These are phyloP conservation scores for Eumerus sabulonum DNA, from an alignment of 2,888 invertebrate genomes.

Conservation along the genomic window DNA sequence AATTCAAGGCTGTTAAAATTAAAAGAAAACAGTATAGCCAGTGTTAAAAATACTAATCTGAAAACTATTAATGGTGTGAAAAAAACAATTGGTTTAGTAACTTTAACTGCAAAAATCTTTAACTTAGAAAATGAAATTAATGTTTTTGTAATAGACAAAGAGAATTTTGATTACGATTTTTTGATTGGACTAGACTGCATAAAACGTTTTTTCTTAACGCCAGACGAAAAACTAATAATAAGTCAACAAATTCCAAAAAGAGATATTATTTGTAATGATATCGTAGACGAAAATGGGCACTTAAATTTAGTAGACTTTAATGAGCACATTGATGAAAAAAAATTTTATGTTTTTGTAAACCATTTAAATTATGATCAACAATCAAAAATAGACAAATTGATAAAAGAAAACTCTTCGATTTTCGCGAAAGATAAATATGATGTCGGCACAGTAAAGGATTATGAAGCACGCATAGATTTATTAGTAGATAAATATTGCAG, in stretches of 20 bases:
- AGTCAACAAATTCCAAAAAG: constrained; percentile 35
- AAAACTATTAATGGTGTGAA: constrained; percentile 23
- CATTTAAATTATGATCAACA: constrained; percentile 42
- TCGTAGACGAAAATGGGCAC: background rate
- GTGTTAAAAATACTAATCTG: constrained; percentile 8
- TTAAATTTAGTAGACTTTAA: constrained; percentile 50
- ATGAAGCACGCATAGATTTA: too few relatives aligned
- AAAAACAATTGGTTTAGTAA: constrained; percentile 16
- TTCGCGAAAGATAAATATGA: constrained; percentile 71
- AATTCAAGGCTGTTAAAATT: constrained; percentile 16
- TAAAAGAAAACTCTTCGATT: constrained; percentile 64
- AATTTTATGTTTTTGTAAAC: constrained; percentile 35
- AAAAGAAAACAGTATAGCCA: background rate
- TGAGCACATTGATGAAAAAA: constrained; percentile 40
- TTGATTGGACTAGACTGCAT: constrained; percentile 59
- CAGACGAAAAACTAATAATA: constrained; percentile 52
- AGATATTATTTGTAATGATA: constrained; percentile 24
- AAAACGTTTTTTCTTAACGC: constrained; percentile 45
- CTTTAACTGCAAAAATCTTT: constrained; percentile 53
- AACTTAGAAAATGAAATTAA: constrained; percentile 47
- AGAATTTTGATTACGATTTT: constrained; percentile 59
- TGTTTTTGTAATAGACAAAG: constrained; percentile 50
- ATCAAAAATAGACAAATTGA: constrained; percentile 62
- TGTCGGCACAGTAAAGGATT: constrained; percentile 69
- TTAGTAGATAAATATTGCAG: too few relatives aligned